Conservation (phyloP, 2,888 invertebrate genomes). For the Nudaria mundana region DNA sequence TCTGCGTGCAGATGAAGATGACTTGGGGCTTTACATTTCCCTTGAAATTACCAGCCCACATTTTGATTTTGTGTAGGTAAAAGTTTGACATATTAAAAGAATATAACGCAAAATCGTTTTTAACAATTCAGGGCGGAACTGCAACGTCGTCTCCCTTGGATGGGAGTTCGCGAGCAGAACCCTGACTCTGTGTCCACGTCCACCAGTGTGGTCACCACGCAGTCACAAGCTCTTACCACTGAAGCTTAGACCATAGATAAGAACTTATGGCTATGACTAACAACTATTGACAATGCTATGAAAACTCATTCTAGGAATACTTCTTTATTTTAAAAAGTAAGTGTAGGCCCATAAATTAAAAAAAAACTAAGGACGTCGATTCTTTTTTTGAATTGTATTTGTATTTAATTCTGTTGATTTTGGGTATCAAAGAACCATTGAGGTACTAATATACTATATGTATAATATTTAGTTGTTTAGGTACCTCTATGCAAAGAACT, state of each 20-base stretch:
- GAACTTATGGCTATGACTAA: not conserved
- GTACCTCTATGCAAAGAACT: too few species aligned
- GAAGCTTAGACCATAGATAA: slow-evolving; percentile 47
- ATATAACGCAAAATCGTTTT: not conserved
- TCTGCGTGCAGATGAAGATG: too few species aligned
- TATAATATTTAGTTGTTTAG: too few species aligned
- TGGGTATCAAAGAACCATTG: not conserved
- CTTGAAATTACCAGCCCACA: too few species aligned
- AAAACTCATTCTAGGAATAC: slow-evolving; percentile 10
- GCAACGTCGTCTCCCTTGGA: slow-evolving; percentile 90
- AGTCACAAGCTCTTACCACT: slow-evolving; percentile 37
- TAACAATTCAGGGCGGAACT: slow-evolving; percentile 84
- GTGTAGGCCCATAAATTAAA: not conserved
- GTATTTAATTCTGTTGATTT: not conserved
- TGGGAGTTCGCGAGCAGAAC: slow-evolving; percentile 84
- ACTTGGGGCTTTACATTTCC: too few species aligned
- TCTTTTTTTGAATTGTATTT: not conserved
- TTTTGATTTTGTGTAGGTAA: too few species aligned
- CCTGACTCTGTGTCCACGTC: slow-evolving; percentile 80
- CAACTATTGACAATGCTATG: slow-evolving; percentile 11
- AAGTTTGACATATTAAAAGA: too few species aligned
- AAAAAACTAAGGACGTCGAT: not conserved
- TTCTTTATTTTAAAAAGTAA: not conserved
- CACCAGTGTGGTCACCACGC: slow-evolving; percentile 68
- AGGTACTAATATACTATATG: too few species aligned